phyloP scores from a whole-genome alignment of 2,113 vertebrate genomes.

The Saiga tatarica region DNA sequence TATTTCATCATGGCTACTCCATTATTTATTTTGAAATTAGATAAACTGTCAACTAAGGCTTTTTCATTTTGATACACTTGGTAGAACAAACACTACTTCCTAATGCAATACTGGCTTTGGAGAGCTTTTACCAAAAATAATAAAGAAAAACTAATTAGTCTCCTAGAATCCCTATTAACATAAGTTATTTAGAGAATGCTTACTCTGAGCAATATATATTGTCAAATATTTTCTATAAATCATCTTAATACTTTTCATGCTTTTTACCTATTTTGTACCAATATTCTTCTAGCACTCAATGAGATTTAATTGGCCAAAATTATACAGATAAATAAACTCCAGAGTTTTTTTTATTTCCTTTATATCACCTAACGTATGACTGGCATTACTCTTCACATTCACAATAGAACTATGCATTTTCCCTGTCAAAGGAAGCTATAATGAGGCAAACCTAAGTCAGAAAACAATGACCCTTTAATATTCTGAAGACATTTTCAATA shows the following conservation, averaged over 20 bases:
- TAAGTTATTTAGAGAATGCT: not conserved
- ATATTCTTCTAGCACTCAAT: conserved; percentile 36
- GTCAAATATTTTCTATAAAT: not conserved
- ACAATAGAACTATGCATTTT: not conserved
- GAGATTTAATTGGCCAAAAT: conserved; percentile 31
- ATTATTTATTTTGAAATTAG: not conserved
- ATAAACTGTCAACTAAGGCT: not conserved
- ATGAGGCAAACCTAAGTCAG: conserved; percentile 41
- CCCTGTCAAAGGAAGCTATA: not conserved
- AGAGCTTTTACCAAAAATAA: not conserved
- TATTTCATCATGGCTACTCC: not conserved
- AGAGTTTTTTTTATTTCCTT: not conserved
- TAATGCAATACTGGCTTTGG: not conserved
- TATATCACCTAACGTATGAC: not conserved
- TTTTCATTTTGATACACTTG: not conserved
- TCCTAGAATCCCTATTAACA: not conserved
- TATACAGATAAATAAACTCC: not conserved
- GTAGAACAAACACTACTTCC: not conserved
- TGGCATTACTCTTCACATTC: not conserved
- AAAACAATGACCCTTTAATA: not conserved
- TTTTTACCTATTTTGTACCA: not conserved
- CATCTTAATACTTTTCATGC: not conserved
- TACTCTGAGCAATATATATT: not conserved
- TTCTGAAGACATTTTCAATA: conserved; percentile 40
- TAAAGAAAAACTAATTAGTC: not conserved